Evolutionary conservation across 37 sponge, comb jelly and placozoan genomes (phyloP).

Genomic region (Corticium candelabrum): DNA sequence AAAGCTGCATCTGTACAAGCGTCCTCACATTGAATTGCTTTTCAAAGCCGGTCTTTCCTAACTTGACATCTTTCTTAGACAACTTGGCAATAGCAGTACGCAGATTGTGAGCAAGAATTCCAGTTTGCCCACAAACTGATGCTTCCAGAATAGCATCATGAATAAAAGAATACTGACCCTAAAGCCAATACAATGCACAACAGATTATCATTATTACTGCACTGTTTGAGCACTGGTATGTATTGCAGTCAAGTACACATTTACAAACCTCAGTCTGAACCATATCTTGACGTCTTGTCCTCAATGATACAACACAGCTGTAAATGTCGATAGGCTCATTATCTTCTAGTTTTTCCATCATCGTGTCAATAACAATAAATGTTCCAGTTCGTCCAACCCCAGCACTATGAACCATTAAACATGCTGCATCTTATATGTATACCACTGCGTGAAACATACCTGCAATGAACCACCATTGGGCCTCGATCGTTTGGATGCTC

Average conservation of each 20-base stretch:
- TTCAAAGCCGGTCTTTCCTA: conserved; percentile 35
- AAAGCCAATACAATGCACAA: neutral
- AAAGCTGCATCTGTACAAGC: no score
- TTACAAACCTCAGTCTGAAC: no score
- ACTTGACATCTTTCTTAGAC: conserved; percentile 14
- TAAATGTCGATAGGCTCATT: conserved; percentile 41
- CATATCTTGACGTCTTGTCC: conserved; percentile 45
- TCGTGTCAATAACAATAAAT: conserved; percentile 45
- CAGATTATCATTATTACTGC: neutral
- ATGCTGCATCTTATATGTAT: neutral
- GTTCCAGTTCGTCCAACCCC: conserved; percentile 72
- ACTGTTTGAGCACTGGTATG: neutral
- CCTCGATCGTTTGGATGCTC: neutral
- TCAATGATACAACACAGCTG: conserved; percentile 27
- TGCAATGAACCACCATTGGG: conserved; percentile 54
- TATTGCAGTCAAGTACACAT: conserved; percentile 57
- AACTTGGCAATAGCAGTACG: conserved; percentile 9
- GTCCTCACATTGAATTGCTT: conserved; percentile 42
- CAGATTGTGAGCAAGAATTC: conserved; percentile 7
- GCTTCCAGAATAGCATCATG: conserved; percentile 61
- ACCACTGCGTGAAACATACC: conserved; percentile 5
- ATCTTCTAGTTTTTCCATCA: conserved; percentile 35
- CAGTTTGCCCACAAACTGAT: conserved; percentile 56
- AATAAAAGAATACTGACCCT: conserved; percentile 60
- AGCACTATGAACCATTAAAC: conserved; percentile 34